Percentiles rank a stretch among this genome's conserved stretches.
These are phyloP conservation scores for Cephus cinctus DNA, from an alignment of 1,140 invertebrate species.

Conservation along the genomic window DNA sequence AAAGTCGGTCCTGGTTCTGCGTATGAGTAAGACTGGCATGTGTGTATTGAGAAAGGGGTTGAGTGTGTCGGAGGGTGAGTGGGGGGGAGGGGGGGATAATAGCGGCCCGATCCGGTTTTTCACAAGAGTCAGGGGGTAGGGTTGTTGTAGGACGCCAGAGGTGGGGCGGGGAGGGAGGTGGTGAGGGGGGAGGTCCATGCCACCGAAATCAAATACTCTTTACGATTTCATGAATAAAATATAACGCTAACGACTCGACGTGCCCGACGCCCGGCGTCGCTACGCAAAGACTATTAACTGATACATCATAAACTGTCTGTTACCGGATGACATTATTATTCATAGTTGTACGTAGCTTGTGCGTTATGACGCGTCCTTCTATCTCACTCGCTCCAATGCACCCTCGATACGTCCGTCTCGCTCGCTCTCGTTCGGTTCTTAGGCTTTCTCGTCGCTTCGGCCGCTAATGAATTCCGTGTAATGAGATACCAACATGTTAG, in stretches of 20 bases:
- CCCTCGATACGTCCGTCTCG: not conserved
- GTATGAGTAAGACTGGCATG: too few species aligned
- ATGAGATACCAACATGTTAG: not conserved
- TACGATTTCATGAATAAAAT: conserved; percentile 39
- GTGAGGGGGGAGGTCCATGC: too few species aligned
- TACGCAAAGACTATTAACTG: conserved; percentile 30
- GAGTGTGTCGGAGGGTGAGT: too few species aligned
- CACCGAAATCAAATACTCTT: too few species aligned
- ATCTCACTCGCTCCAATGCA: conserved; percentile 1
- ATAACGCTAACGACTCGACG: conserved; percentile 20
- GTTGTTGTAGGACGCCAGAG: too few species aligned
- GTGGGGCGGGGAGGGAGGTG: too few species aligned
- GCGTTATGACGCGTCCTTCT: conserved; percentile 8
- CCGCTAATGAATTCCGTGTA: not conserved
- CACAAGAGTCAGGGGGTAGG: too few species aligned
- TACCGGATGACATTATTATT: conserved; percentile 18
- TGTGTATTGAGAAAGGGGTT: too few species aligned
- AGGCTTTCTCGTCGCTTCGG: not conserved
- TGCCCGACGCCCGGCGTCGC: conserved; percentile 20
- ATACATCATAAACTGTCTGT: conserved; percentile 36
- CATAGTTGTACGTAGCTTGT: not conserved
- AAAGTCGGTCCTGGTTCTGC: too few species aligned
- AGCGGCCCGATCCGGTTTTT: too few species aligned
- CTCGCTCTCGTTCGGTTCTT: conserved; percentile 14
- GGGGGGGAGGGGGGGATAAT: not conserved